Evolutionary conservation across 2,888 invertebrate species (phyloP).

Genomic region (Pseudanteris insignis): DNA sequence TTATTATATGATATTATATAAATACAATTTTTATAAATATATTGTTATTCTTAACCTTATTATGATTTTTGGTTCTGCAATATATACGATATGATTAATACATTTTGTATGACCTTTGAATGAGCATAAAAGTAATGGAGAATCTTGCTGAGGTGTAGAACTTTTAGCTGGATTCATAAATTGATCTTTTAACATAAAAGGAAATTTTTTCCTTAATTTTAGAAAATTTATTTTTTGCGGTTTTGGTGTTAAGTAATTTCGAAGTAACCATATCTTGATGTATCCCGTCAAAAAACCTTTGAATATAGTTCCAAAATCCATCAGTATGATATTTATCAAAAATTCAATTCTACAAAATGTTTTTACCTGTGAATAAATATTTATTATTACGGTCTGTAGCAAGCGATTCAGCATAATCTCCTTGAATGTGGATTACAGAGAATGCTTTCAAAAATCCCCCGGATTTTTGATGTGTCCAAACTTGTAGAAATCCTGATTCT

Average conservation of each 20-base stretch:
- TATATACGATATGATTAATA: slow-evolving; percentile 74
- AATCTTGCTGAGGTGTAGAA: slow-evolving; percentile 70
- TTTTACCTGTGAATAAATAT: slow-evolving; percentile 76
- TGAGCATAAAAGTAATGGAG: slow-evolving; percentile 76
- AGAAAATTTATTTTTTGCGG: slow-evolving; percentile 71
- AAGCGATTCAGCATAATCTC: slow-evolving; percentile 76
- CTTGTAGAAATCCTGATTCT: slow-evolving; percentile 80
- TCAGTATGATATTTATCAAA: too few relatives aligned
- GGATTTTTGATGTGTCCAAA: slow-evolving; percentile 82
- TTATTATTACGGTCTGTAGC: slow-evolving; percentile 76
- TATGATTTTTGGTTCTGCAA: slow-evolving; percentile 74
- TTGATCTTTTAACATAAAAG: slow-evolving; percentile 77
- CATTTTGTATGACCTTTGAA: slow-evolving; percentile 77
- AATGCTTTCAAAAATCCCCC: slow-evolving; percentile 79
- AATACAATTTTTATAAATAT: too few relatives aligned
- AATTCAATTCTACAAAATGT: too few relatives aligned
- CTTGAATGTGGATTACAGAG: slow-evolving; percentile 74
- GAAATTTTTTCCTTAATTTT: slow-evolving; percentile 73
- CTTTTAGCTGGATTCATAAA: slow-evolving; percentile 77
- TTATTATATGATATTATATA: too few relatives aligned
- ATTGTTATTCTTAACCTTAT: too few relatives aligned
- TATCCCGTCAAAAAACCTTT: slow-evolving; percentile 75
- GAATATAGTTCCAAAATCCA: neutral
- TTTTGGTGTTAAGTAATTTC: slow-evolving; percentile 71
- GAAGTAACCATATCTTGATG: slow-evolving; percentile 81